Conservation (phyloP, 2,113 vertebrate species). For the Spea multiplicata region DNA sequence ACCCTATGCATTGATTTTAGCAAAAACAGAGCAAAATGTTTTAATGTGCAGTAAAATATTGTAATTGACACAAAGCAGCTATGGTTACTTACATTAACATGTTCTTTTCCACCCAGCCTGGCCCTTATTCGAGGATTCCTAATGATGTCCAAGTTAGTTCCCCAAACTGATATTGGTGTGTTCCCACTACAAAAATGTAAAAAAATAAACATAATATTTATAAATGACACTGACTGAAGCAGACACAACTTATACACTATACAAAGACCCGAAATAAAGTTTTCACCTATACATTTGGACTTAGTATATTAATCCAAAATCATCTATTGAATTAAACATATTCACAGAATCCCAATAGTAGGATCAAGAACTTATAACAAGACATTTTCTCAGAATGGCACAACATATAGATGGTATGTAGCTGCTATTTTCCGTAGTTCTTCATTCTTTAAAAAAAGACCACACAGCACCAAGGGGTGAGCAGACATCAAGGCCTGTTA, state of each 20-base stretch:
- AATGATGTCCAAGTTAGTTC: slow-evolving; percentile 94
- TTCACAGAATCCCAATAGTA: slow-evolving; percentile 12
- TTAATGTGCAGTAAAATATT: too few relatives aligned
- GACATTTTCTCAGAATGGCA: slow-evolving; percentile 19
- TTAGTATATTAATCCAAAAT: background rate
- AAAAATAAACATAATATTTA: background rate
- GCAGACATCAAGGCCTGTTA: background rate
- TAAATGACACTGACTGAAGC: background rate
- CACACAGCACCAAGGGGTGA: background rate
- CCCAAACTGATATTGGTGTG: slow-evolving; percentile 89
- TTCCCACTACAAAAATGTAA: slow-evolving; percentile 73
- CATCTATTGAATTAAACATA: slow-evolving; percentile 5
- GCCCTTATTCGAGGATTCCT: slow-evolving; percentile 94
- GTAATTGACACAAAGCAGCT: background rate
- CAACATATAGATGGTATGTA: slow-evolving; percentile 6
- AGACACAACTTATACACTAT: background rate
- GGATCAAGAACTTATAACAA: slow-evolving; percentile 15
- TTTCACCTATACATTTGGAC: background rate
- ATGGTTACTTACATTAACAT: slow-evolving; percentile 81
- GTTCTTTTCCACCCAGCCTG: slow-evolving; percentile 88
- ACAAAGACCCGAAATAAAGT: background rate
- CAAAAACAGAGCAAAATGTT: too few relatives aligned
- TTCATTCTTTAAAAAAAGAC: background rate
- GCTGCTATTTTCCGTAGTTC: background rate
- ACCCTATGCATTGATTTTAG: too few relatives aligned